Base-by-base conservation (phyloP, 2,797 vertebrate species). In the Alauda arvensis region DNA sequence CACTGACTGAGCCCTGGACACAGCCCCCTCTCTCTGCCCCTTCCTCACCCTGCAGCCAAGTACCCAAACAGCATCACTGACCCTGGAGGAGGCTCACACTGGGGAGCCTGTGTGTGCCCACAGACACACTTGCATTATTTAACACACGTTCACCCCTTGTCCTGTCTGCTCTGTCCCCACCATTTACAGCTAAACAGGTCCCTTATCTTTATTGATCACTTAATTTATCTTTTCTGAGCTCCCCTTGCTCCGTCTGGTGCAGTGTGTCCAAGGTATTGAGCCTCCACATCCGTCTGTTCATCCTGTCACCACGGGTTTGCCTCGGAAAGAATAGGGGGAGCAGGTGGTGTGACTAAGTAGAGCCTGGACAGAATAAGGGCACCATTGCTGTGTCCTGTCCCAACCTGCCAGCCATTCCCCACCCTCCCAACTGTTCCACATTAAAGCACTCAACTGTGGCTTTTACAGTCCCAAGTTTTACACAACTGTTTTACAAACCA, bases 331-430 rank as follows among this genome's bases (percentile, higher is more conserved):
- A 98, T 98, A 97, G 98, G 95, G 97, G 97, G 97, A 98, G 99
- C 99, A 99, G 99, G 98, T 99, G 99, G 99, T 99, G 98, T 99
- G 98, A 98, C 98, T 98, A 98, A 99, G 98, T 97, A 96, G 97
- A 96, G 97, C 97, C 98, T 97, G 93, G 57, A 95, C 96, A 98
- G 97, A 98, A 98, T 97, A 98, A 97, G 97, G 96, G 96, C 97
- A 96, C 97, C 96, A 97, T 95, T 94, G 96, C 97, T 97, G 89
- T 94, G 97, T 97, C 97, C 98, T 97, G 97, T 97, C 98, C 97
- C 93, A 97, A 98, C 98, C 97, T 98, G 97, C 96, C 97, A 95
- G 94, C 68, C 34, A 89, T 97, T 96, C 98, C 97, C 98, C 98
- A 98, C 98, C 98, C 98, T 98, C 98, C 98, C 98, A 99, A 99